These are phyloP conservation scores for Peromyscus maniculatus DNA, from an alignment of 2,113 vertebrate genomes.

Conservation along the genomic window DNA sequence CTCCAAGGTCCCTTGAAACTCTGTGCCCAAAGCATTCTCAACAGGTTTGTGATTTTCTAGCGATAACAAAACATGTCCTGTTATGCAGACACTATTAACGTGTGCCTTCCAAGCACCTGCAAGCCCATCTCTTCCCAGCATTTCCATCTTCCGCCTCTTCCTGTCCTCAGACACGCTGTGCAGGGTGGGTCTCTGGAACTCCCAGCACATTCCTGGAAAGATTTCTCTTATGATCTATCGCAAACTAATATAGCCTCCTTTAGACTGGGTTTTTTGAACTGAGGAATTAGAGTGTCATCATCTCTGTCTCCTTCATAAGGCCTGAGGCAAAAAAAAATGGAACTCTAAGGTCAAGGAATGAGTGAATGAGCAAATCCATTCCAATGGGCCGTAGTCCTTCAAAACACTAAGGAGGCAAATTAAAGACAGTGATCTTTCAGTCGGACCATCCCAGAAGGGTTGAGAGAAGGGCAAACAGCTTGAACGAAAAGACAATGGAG, in stretches of 20 bases:
- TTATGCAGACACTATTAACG: background rate
- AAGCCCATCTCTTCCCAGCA: background rate
- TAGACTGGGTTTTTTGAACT: background rate
- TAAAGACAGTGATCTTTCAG: background rate
- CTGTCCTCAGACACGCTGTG: background rate
- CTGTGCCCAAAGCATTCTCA: background rate
- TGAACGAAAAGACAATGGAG: background rate
- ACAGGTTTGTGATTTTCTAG: background rate
- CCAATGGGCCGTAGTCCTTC: background rate
- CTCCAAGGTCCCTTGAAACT: background rate
- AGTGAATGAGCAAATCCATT: background rate
- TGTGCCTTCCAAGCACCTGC: background rate
- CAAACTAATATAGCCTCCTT: background rate
- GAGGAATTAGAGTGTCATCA: background rate
- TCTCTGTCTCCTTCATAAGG: background rate
- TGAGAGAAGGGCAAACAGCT: background rate
- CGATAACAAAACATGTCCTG: background rate
- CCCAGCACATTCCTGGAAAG: background rate
- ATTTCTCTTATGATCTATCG: background rate
- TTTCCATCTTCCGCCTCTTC: background rate
- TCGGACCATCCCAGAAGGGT: background rate
- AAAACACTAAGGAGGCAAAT: background rate
- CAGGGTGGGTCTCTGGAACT: background rate
- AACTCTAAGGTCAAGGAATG: background rate
- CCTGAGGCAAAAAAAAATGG: background rate